These are phyloP conservation scores for Vultur gryphus DNA, from an alignment of 2,797 vertebrate species.

Conservation along the genomic window DNA sequence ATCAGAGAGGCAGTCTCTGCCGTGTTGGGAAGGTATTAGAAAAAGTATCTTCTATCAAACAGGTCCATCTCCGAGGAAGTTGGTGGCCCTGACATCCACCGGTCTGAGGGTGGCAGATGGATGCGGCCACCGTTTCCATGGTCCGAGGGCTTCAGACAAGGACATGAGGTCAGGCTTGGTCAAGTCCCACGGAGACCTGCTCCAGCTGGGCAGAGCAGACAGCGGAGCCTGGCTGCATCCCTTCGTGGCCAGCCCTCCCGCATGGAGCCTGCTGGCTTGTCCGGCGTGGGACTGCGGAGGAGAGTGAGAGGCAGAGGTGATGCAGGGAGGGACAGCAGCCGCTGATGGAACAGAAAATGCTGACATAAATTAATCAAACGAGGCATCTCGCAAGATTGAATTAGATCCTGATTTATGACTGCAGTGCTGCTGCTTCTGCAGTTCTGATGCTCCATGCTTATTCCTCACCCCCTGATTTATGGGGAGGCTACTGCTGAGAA, in stretches of 20 bases:
- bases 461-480: conserved; percentile 71
- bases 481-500: conserved; percentile 32
- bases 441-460: conserved; percentile 25
- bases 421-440: conserved; percentile 57
- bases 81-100: neutral
- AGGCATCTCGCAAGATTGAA: conserved; percentile 78
- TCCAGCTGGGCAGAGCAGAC: rapidly evolving
- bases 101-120: neutral
- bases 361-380: conserved; percentile 81
- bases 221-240: neutral
- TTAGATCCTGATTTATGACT: conserved; percentile 81
- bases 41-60: neutral
- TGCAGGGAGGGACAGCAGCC: conserved; percentile 3
- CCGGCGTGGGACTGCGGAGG: neutral
- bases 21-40: neutral
- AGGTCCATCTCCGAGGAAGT: neutral
- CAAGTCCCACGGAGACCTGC: neutral
- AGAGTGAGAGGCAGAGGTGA: neutral
- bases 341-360: conserved; percentile 47
- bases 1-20: neutral
- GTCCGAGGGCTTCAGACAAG: neutral
- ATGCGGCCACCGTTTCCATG: neutral
- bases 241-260: neutral
- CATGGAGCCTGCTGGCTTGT: neutral
- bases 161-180: neutral